phyloP scores from a whole-genome alignment of 2,888 invertebrate genomes.

The Trisateles emortualis region DNA sequence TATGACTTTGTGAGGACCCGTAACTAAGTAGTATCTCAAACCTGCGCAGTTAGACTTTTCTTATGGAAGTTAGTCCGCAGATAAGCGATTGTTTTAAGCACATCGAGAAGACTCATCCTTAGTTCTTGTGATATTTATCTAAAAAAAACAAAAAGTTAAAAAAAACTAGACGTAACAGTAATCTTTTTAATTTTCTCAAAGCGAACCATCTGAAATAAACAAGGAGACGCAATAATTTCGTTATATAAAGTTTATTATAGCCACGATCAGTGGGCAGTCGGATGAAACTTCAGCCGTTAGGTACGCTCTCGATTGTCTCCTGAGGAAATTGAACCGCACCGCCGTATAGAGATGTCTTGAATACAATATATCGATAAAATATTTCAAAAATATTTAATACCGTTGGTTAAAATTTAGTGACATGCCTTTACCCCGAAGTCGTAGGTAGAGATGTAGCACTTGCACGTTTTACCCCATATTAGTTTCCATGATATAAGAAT shows the following conservation, averaged over 20 bases:
- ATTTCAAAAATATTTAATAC: background rate
- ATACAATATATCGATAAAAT: background rate
- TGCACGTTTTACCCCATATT: no score
- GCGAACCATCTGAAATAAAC: background rate
- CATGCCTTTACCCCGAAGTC: no score
- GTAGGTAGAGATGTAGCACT: no score
- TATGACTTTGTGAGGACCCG: no score
- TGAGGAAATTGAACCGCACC: slow-evolving; percentile 46
- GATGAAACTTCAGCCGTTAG: slow-evolving; percentile 48
- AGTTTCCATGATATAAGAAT: no score
- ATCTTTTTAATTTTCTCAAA: slow-evolving; percentile 5
- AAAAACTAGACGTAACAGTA: background rate
- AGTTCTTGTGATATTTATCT: no score
- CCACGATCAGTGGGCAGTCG: slow-evolving; percentile 22
- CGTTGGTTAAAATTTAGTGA: no score
- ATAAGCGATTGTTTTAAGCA: no score
- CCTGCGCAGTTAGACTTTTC: no score
- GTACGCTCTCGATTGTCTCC: slow-evolving; percentile 43
- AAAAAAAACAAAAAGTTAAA: background rate
- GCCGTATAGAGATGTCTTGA: slow-evolving; percentile 1
- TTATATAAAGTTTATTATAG: slow-evolving; percentile 40
- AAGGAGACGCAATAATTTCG: slow-evolving; percentile 40
- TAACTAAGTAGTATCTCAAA: no score
- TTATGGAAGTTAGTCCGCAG: no score
- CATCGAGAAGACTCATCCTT: no score